Base-by-base conservation (phyloP, 2,113 vertebrate genomes). In the Gadus chalcogrammus region DNA sequence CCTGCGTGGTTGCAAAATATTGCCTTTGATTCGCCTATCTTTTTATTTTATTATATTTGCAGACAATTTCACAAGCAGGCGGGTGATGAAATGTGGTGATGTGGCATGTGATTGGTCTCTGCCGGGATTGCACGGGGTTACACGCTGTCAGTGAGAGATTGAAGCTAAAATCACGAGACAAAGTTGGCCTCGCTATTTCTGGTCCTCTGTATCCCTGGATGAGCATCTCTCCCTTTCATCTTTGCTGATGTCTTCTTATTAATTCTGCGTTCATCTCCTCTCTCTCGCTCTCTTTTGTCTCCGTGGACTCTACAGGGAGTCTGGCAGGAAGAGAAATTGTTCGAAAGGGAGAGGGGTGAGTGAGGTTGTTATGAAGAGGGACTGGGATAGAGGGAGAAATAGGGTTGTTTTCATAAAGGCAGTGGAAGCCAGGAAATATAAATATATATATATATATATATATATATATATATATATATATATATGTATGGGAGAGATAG, bases 241-340 rank as follows among this genome's bases (percentile, higher is more conserved):
- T 86, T 64, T 31, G 38, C 65, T 73, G 72, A 73, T 72, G 74
- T 84, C 82, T 84, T 61, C 56, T 78, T 84, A 80, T 83, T 79
- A 67, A 85, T 78, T 81, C 78, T 80, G 56, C 67, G 66, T 76
- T 86, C 79, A 70, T 87, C 76, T 82, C 74, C 62, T 35, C 31
- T 35, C 31, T 4, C 31, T 35, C 75, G 0, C 31, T 35, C 58
- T 63, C 75, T 79, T 74, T 77, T 28, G 73, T 79, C 61, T 82
- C 70, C 18, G 55, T 58, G 55, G 82, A 71, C 75, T 83, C 77
- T 73, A 61, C 64, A 59, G 61, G 74, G 75, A 81, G 53, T 61
- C 2, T 24, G 55, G 67, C 52, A 28, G 68, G 73, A 35, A 35
- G 66, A 64, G 42, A 64, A 70, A 69, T 73, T 70, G 75, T 72